A percentile compares a stretch with the other conserved stretches of the same genome.
phyloP scores from a whole-genome alignment of 1,140 invertebrate genomes.

The Lasioglossum baleicum region DNA sequence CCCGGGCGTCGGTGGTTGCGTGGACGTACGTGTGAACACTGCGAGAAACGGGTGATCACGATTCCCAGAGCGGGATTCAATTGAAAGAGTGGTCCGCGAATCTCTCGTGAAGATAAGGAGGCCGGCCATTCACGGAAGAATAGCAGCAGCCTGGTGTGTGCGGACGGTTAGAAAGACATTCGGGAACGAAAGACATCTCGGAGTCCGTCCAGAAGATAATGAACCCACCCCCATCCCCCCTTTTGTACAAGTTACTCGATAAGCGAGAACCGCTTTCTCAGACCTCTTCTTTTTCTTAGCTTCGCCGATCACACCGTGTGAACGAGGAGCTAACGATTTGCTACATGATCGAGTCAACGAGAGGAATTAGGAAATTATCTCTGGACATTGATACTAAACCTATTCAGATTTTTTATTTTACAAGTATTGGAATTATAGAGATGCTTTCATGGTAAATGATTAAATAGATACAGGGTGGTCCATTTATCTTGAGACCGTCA shows the following conservation, averaged over 20 bases:
- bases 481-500: too few species aligned
- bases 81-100: conserved; percentile 64
- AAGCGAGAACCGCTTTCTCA: conserved; percentile 23
- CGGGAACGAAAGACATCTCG: conserved; percentile 46
- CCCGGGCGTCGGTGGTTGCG: background rate
- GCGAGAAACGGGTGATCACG: conserved; percentile 50
- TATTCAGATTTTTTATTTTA: too few species aligned
- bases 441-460: too few species aligned
- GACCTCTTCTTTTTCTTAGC: background rate
- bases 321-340: background rate
- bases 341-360: too few species aligned
- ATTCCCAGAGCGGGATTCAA: conserved; percentile 62
- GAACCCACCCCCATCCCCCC: conserved; percentile 1
- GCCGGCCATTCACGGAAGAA: conserved; percentile 54
- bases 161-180: conserved; percentile 57
- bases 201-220: conserved; percentile 54
- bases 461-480: too few species aligned
- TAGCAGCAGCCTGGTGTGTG: conserved; percentile 36
- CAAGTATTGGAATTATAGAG: too few species aligned
- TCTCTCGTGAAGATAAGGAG: conserved; percentile 72
- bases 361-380: too few species aligned
- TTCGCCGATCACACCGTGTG: conserved; percentile 10
- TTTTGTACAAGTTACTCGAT: conserved; percentile 59
- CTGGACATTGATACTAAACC: too few species aligned
- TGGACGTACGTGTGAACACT: conserved; percentile 13